These are phyloP conservation scores for Pteria penguin DNA, from an alignment of 2,888 invertebrate genomes.

Conservation along the genomic window DNA sequence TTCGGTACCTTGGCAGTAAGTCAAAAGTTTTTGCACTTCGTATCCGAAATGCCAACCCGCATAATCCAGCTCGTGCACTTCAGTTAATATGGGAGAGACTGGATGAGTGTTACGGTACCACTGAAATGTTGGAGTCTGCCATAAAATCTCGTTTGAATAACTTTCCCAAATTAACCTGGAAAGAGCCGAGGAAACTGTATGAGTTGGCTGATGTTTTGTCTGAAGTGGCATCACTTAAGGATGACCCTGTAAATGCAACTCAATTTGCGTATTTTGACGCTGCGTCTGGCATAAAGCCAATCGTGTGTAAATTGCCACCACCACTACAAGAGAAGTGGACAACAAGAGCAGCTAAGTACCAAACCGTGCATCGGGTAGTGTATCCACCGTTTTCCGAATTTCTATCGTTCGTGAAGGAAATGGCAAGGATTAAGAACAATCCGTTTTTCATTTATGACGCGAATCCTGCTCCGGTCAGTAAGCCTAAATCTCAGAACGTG, in stretches of 20 bases:
- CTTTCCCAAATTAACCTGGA: neutral
- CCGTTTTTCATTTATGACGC: neutral
- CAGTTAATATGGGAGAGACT: neutral
- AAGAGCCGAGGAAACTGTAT: neutral
- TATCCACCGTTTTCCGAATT: neutral
- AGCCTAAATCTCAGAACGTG: neutral
- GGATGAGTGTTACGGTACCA: neutral
- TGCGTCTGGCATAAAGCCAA: neutral
- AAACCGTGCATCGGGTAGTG: neutral
- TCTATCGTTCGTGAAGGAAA: neutral
- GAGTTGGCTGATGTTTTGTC: neutral
- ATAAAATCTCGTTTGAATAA: neutral
- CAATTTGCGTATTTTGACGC: neutral
- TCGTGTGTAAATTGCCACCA: neutral
- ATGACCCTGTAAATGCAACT: neutral
- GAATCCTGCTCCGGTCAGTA: neutral
- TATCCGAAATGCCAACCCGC: neutral
- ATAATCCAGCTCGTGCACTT: neutral
- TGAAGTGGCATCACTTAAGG: neutral
- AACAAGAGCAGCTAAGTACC: neutral
- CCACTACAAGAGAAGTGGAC: neutral
- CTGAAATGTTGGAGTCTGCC: neutral
- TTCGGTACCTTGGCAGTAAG: neutral
- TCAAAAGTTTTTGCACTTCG: neutral
- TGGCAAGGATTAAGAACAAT: neutral